Evolutionary conservation across 1,140 invertebrate species (phyloP), one percentile per base, ranked within the genome.

Genomic region (Papilio polyxenes): DNA sequence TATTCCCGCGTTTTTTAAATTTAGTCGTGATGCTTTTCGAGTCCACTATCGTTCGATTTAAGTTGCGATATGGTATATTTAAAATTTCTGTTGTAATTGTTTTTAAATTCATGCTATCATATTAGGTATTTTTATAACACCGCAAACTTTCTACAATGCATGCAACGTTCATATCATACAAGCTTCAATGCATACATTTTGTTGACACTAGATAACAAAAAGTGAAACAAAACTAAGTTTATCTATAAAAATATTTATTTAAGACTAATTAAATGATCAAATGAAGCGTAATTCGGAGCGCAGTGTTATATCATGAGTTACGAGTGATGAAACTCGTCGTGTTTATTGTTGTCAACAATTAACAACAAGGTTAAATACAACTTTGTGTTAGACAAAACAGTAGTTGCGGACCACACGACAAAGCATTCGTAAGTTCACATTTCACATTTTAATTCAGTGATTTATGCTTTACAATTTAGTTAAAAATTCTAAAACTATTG

Each of bases 201-300:
- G 40, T 80, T 69, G 11, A n/a, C 56, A 79, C 9, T 62, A 80
- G 17, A 80, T 81, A 81, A 75, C 53, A 6, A 17, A 15, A 81
- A 49, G 20, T 75, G 49, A 48, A 56, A 62, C 23, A 53, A 20
- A 80, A 69, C 11, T 82, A 48, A 65, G 10, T 65, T 65, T 65
- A 65, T 65, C 23, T 65, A 65, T 65, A 65, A 65, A 65, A 31
- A 65, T 65, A 31, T 65, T 65, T 65, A 65, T 65, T 65, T 65
- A 31, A 4, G 20, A 5, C 9, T 31, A 65, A 65, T 65, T 13
- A 65, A 65, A 59, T 9, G 9, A 65, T 23, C 23, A 65, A 65
- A 65, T 31, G 23, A 65, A 65, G 62, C 62, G 62, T 65, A 15
- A 65, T 31, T 9, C 20, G 62, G 62, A 65, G 62, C 62, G 62